Evolutionary conservation across 2,797 vertebrate species (phyloP), one percentile per base, ranked within the genome.

Genomic region (Anguilla obscura): DNA sequence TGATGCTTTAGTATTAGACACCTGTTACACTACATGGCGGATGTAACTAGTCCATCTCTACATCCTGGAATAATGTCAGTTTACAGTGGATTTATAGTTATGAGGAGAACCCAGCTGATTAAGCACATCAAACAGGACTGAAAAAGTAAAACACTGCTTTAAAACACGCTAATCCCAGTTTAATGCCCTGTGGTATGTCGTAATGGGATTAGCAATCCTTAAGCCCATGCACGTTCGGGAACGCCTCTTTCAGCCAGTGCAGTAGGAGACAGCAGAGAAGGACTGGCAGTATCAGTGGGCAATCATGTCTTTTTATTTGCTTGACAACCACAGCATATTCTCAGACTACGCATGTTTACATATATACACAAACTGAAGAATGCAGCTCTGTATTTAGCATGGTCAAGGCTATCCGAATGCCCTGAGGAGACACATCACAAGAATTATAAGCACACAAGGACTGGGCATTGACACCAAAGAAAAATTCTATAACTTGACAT

Each of bases 91-190:
- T 8, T 12, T 45, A 12, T 27, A 24, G 79, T 50, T 24, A 18
- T 82, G 40, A 24, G 74, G 45, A n/a, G 79, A 7, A 79, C 30
- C 74, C 2, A 33, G 12, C 12, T 40, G 36, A 36, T 45, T 45
- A 12, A 36, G 69, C 30, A 74, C 27, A 79, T 36, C 27, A 6
- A 40, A 79, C 74, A 79, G 74, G 2, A 45, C n/a, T 40, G 40
- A 24, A 50, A 82, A 45, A 82, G 76, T 48, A 40, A 80, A 82
- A 50, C 21, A 4, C 36, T 82, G 79, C 21, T 45, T n/a, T 50
- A 54, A 84, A 56, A 30, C n/a, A 45, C 6, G 12, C 79, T 83
- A 83, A 84, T 54, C 83, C 50, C n/a, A 30, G 80, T 84, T 58
- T 54, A 56, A 84, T 30, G 27, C n/a, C 79, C 18, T 82, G 40